These are phyloP conservation scores for Cheilosia soror DNA, from an alignment of 2,888 invertebrate genomes.

Conservation along the genomic window DNA sequence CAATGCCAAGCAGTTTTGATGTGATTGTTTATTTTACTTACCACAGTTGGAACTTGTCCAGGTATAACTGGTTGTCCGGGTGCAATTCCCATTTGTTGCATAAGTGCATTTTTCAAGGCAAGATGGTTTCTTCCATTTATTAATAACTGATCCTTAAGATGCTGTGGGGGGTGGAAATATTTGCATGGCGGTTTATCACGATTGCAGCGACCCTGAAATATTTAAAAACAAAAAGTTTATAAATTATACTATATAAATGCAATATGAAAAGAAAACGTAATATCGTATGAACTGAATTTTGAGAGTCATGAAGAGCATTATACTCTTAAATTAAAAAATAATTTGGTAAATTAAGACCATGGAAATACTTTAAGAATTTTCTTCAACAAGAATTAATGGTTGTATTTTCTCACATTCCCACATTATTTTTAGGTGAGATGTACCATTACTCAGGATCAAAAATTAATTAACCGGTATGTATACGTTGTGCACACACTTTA, in stretches of 20 bases:
- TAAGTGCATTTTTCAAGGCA: slow-evolving; percentile 98
- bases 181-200: slow-evolving; percentile 99
- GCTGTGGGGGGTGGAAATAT: slow-evolving; percentile 99
- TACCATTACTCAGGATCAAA: too few relatives aligned
- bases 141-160: slow-evolving; percentile 99
- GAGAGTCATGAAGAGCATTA: too few relatives aligned
- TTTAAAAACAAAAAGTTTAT: slow-evolving; percentile 70
- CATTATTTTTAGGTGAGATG: too few relatives aligned
- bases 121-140: slow-evolving; percentile 99
- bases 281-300: too few relatives aligned
- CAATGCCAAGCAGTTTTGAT: slow-evolving; percentile 12
- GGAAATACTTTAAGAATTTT: too few relatives aligned
- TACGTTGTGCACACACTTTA: too few relatives aligned
- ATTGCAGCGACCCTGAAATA: slow-evolving; percentile 98
- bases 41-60: slow-evolving; percentile 96
- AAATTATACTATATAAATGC: not conserved
- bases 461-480: too few relatives aligned
- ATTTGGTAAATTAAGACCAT: too few relatives aligned
- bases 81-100: slow-evolving; percentile 97
- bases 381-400: too few relatives aligned
- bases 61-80: slow-evolving; percentile 96
- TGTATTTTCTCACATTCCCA: too few relatives aligned
- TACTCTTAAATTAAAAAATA: too few relatives aligned
- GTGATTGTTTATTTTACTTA: slow-evolving; percentile 85
- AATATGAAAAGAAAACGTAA: not conserved